Percentiles rank a stretch among this genome's conserved stretches.
Conservation (phyloP, 2,113 vertebrate genomes). For the Lophius piscatorius region DNA sequence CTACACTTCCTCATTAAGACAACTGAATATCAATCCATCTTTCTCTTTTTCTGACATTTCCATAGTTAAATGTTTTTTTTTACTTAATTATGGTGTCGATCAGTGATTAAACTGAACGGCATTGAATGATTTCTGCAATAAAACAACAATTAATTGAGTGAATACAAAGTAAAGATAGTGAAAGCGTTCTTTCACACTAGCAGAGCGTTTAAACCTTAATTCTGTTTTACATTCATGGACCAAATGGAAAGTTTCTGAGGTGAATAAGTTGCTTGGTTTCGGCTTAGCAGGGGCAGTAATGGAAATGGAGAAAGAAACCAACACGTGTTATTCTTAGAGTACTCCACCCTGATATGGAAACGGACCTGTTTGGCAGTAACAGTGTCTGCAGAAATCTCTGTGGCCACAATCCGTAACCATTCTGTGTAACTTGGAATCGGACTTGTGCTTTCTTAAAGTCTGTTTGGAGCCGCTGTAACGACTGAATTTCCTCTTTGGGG, state of each 20-base stretch:
- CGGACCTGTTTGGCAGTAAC: neutral
- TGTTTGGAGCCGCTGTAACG: too few relatives aligned
- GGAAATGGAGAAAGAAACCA: neutral
- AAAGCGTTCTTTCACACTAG: neutral
- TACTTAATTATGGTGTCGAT: too few relatives aligned
- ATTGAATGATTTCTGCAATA: too few relatives aligned
- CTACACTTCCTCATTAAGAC: too few relatives aligned
- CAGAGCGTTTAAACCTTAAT: neutral
- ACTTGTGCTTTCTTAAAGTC: too few relatives aligned
- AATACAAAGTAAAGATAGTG: neutral
- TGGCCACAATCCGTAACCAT: neutral
- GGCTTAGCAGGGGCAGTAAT: neutral
- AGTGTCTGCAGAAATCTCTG: constrained; percentile 2
- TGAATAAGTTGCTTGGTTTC: neutral
- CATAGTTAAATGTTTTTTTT: too few relatives aligned
- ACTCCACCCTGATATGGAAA: constrained; percentile 29
- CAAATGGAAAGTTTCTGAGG: neutral
- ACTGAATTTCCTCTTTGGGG: too few relatives aligned
- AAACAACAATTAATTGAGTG: neutral
- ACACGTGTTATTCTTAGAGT: constrained; percentile 11
- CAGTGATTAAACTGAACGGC: too few relatives aligned
- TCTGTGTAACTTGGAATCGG: too few relatives aligned
- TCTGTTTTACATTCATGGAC: neutral
- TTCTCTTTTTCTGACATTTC: too few relatives aligned
- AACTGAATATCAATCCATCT: too few relatives aligned